Conservation (phyloP, 1,140 invertebrate genomes). For the Drosophila sucinea region DNA sequence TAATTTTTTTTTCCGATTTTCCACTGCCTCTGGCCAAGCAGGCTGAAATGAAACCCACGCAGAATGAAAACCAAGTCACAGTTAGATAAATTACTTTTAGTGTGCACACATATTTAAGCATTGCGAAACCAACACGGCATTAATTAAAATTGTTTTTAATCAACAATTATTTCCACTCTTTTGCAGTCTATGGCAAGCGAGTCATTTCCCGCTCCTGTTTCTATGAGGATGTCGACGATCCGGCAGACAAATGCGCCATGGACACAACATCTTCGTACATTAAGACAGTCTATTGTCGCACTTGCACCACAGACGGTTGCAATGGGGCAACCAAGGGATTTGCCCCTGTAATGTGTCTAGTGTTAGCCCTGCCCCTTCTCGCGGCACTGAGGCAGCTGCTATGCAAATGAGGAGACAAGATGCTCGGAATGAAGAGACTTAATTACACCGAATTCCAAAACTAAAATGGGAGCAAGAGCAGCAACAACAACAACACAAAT, state of each 20-base stretch:
- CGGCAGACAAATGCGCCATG: constrained; percentile 76
- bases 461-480: constrained; percentile 27
- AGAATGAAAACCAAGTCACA: constrained; percentile 11
- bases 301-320: constrained; percentile 81
- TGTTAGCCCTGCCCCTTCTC: constrained; percentile 52
- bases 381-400: constrained; percentile 53
- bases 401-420: constrained; percentile 67
- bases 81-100: constrained; percentile 55
- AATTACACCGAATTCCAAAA: constrained; percentile 50
- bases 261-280: constrained; percentile 82
- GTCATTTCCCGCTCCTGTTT: constrained; percentile 82
- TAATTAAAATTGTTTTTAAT: constrained; percentile 60
- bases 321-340: constrained; percentile 57
- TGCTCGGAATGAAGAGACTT: constrained; percentile 39
- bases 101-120: constrained; percentile 24
- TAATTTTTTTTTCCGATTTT: constrained; percentile 51
- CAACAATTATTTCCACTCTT: constrained; percentile 44
- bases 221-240: constrained; percentile 79
- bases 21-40: constrained; percentile 22
- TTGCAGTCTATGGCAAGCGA: constrained; percentile 81
- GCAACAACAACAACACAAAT: constrained; percentile 17
- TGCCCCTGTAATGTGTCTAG: constrained; percentile 36
- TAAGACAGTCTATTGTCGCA: constrained; percentile 80
- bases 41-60: constrained; percentile 51
- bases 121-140: constrained; percentile 11